These are phyloP conservation scores for Manis javanica DNA, from an alignment of 2,797 vertebrate genomes.

Conservation along the genomic window DNA sequence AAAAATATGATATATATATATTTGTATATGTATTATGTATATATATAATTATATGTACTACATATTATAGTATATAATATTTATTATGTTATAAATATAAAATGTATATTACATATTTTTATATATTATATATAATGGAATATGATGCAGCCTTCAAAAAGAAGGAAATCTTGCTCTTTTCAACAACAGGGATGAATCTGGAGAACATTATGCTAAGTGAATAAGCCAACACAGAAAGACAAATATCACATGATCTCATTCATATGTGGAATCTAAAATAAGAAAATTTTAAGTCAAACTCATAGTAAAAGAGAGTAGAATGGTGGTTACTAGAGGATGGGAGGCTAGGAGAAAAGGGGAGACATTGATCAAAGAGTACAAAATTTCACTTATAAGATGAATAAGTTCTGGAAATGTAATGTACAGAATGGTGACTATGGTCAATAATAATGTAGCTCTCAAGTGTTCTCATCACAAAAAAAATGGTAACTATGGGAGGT, in stretches of 20 bases:
- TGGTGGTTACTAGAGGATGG: background rate
- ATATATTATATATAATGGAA: background rate
- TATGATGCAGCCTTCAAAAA: background rate
- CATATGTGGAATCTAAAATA: too few relatives aligned
- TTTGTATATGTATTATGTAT: background rate
- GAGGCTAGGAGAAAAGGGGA: background rate
- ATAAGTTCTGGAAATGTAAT: background rate
- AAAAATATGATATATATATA: background rate
- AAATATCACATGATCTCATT: conserved; percentile 4
- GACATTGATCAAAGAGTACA: background rate
- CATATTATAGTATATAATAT: too few relatives aligned
- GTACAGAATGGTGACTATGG: background rate
- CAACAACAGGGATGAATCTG: background rate
- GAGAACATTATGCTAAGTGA: background rate
- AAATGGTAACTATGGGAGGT: background rate
- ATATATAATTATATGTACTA: too few relatives aligned
- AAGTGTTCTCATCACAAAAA: background rate
- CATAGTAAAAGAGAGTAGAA: background rate
- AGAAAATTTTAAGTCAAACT: background rate
- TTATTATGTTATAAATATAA: too few relatives aligned
- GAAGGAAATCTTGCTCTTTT: background rate
- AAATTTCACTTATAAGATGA: background rate
- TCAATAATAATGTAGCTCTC: background rate
- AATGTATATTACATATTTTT: background rate
- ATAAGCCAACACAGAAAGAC: background rate